Percentiles rank a stretch among this genome's conserved stretches.
Evolutionary conservation across 1,140 invertebrate species (phyloP).

Genomic region (Drosophila nasuta): DNA sequence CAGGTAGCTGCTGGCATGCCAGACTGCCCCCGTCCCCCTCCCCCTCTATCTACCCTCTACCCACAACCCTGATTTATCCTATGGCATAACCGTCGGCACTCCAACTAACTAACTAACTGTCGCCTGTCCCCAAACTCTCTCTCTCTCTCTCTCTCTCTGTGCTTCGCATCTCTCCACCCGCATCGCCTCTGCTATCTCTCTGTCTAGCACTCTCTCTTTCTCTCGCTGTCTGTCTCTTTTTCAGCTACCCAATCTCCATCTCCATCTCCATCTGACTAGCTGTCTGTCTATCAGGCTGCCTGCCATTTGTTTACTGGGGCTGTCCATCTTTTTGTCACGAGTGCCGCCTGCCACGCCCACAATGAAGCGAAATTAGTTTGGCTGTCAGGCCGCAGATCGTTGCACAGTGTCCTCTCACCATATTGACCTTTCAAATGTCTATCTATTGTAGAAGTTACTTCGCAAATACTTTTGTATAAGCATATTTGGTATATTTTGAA

Average conservation of each 20-base stretch:
- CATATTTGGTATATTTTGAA: too few species aligned
- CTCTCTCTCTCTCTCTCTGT: background rate
- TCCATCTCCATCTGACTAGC: conserved; percentile 18
- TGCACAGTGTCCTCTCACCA: conserved; percentile 41
- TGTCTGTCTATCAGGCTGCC: conserved; percentile 33
- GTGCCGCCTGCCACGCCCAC: conserved; percentile 66
- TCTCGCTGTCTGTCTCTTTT: too few species aligned
- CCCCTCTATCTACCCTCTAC: background rate
- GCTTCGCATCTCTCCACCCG: background rate
- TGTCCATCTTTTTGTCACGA: conserved; percentile 81
- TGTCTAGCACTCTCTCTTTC: conserved; percentile 1
- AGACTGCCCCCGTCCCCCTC: background rate
- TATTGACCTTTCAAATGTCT: background rate
- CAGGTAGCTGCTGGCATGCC: background rate
- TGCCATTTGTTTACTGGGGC: conserved; percentile 72
- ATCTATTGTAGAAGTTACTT: background rate
- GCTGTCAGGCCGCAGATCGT: conserved; percentile 36
- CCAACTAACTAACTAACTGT: conserved; percentile 61
- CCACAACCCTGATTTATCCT: background rate
- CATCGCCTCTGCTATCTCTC: background rate
- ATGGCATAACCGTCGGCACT: conserved; percentile 70
- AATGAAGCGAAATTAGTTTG: conserved; percentile 70
- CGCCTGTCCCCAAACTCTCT: conserved; percentile 11
- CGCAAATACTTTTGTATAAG: too few species aligned
- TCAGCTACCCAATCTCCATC: background rate